Conservation (phyloP, 1,140 invertebrate genomes). For the Heliothis subflexa region DNA sequence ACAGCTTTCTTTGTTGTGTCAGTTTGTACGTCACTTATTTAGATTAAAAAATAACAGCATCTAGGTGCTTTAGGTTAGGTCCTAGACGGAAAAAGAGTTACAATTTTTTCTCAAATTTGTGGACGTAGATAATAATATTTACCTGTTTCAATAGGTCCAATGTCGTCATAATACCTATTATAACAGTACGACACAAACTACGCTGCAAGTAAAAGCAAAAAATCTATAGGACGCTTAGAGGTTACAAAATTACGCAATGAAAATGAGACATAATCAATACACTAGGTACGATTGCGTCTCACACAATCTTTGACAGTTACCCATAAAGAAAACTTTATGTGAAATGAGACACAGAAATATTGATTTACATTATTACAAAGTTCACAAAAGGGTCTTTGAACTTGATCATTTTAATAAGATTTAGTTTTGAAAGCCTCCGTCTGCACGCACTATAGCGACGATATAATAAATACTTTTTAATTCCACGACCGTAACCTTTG, state of each 20-base stretch:
- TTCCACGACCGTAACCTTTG: slow-evolving; percentile 31
- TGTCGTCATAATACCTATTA: no score
- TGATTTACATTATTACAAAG: slow-evolving; percentile 38
- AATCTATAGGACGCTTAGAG: not conserved
- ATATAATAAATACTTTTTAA: slow-evolving; percentile 16
- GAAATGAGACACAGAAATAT: slow-evolving; percentile 37
- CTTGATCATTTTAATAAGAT: slow-evolving; percentile 20
- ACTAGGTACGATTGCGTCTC: not conserved
- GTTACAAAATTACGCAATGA: slow-evolving; percentile 11
- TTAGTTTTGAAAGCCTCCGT: slow-evolving; percentile 20
- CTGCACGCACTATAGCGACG: not conserved
- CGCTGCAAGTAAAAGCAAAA: not conserved
- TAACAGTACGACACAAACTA: not conserved
- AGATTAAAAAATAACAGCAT: slow-evolving; percentile 1
- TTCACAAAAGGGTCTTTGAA: slow-evolving; percentile 27
- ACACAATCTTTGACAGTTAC: slow-evolving; percentile 7
- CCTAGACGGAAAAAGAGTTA: no score
- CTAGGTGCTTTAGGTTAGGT: no score
- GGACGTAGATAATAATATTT: no score
- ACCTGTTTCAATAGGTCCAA: no score
- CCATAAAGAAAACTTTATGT: slow-evolving; percentile 20
- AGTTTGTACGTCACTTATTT: slow-evolving; percentile 13
- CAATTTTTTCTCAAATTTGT: no score
- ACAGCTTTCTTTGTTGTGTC: slow-evolving; percentile 3
- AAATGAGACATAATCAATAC: not conserved